Evolutionary conservation across 1,140 invertebrate species (phyloP), one percentile per base, ranked within the genome.

Genomic region (Cheumatopsyche charites): DNA sequence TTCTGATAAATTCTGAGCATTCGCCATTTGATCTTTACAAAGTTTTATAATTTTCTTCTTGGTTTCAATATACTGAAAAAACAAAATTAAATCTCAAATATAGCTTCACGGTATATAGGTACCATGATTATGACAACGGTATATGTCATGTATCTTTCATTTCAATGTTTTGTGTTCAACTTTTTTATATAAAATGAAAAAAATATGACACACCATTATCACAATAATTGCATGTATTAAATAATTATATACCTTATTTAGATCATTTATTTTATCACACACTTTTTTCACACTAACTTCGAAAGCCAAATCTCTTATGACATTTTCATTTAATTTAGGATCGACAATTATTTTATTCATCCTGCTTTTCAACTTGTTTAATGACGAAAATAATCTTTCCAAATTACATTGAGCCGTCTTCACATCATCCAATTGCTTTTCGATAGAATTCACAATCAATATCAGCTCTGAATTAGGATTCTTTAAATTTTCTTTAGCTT

Each of bases 31-130:
- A 41, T 70, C 19, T 21, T 49, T 25, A 52, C 65, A 41, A 21
- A 72, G 41, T 21, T 62, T 68, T 23, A 61, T 42, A 7, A 75
- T 71, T 9, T 62, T 63, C 61, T 62, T 67, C 26, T 43, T 67
- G 4, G 74, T 49, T n/a, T 71, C 68, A 17, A 73, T 61, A 3
- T 65, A 62, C 74, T 75, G 67, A 72, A 75, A 72, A 41, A 62
- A 70, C 17, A 66, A 17, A 3, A 62, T 4, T 29, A 62, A n/a
- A n/a, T n/a, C n/a, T n/a, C n/a, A n/a, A n/a, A n/a, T n/a, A n/a
- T n/a, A n/a, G n/a, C n/a, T n/a, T n/a, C n/a, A n/a, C n/a, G n/a
- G n/a, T n/a, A n/a, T n/a, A n/a, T n/a, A n/a, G n/a, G n/a, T n/a
- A n/a, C n/a, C n/a, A n/a, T n/a, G n/a, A n/a, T n/a, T n/a, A n/a